These are phyloP conservation scores for Cephus cinctus DNA, from an alignment of 1,140 invertebrate species.

Conservation along the genomic window DNA sequence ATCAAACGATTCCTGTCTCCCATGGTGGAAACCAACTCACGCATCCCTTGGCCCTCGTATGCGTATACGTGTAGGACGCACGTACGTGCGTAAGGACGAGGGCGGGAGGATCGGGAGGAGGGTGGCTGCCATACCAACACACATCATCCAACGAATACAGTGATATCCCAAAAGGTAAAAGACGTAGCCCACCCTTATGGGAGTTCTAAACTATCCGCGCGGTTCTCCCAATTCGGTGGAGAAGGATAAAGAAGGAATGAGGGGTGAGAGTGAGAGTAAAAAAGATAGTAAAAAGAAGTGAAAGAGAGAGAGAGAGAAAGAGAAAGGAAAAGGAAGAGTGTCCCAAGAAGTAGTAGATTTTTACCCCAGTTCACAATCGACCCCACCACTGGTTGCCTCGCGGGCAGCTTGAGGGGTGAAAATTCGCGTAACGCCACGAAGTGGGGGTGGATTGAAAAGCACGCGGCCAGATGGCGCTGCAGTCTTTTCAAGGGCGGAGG, in stretches of 20 bases:
- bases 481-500: too few species aligned
- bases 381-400: too few species aligned
- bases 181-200: not conserved
- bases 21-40: not conserved
- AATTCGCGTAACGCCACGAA: constrained; percentile 8
- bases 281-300: too few species aligned
- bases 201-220: constrained; percentile 2
- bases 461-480: too few species aligned
- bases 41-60: not conserved
- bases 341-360: constrained; percentile 28
- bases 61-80: not conserved
- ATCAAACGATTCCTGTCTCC: constrained; percentile 10
- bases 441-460: constrained; percentile 10
- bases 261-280: too few species aligned
- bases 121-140: not conserved
- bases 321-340: too few species aligned
- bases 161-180: too few species aligned
- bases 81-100: not conserved
- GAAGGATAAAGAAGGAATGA: too few species aligned
- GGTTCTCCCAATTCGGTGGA: not conserved
- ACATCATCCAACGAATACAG: not conserved
- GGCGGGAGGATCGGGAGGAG: not conserved
- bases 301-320: too few species aligned
- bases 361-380: constrained; percentile 49
- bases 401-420: too few species aligned